Base-by-base conservation (phyloP, 2,797 vertebrate species). In the Menidia menidia region DNA sequence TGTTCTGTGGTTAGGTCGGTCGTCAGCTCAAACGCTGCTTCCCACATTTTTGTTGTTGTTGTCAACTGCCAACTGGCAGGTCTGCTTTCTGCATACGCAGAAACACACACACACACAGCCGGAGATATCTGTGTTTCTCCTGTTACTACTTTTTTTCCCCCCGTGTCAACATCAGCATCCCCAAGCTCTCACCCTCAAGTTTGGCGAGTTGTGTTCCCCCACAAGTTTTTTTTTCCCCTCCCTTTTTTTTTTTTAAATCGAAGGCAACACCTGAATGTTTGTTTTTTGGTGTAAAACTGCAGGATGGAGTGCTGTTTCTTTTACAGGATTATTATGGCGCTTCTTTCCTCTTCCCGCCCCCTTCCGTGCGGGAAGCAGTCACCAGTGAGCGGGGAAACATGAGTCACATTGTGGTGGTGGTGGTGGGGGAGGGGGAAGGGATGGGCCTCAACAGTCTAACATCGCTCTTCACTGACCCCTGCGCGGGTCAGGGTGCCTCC, bases 301-400 rank as follows among this genome's bases (percentile, higher is more conserved):
- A 73, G 57, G 32, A 54, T 60, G 50, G 70, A 58, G 57, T 75
- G 35, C 39, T 71, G 77, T 75, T 62, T 73, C 78, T 75, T 82
- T 70, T 68, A 70, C 60, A 71, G 39, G n/a, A 71, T 75, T 86
- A 83, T 84, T 88, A 81, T 92, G 86, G 87, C 86, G 83, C 84
- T 87, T 75, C 68, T 82, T 73, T 70, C 44, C 61, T 54, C 69
- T 45, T 84, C 89, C 87, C 88, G 85, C 88, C 89, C 89, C 85
- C 82, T 90, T 88, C 85, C 87, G 84, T 89, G 84, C 87, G 83
- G 84, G 86, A 90, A 87, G 58, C 76, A 84, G 81, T 85, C 89
- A 84, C 74, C 87, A 83, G 71, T 83, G 79, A 87, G 87, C 85
- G 86, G 86, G 88, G 89, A 91, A 90, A 91, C 87, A 77, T 90